Conservation (phyloP, 2,113 vertebrate species). For the Planiliza haematocheilus region DNA sequence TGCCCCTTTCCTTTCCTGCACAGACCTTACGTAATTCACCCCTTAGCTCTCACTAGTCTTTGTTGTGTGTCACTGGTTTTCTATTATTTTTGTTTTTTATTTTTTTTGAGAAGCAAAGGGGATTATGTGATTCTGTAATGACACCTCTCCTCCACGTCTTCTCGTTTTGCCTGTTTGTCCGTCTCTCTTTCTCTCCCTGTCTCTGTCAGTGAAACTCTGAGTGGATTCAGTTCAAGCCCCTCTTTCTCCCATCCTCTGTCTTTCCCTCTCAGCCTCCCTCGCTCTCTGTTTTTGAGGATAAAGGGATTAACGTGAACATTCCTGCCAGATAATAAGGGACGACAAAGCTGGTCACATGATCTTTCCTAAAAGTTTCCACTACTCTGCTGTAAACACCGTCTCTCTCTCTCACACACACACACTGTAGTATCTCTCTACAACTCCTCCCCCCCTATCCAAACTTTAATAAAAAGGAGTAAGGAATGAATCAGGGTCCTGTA, state of each 20-base stretch:
- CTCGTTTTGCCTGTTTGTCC: constrained; percentile 5
- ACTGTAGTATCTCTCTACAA: neutral
- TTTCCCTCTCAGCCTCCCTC: constrained; percentile 6
- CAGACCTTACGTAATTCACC: neutral
- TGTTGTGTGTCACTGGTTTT: constrained; percentile 2
- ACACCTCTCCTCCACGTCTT: neutral
- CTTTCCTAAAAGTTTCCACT: constrained; percentile 73
- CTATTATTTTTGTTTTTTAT: no score
- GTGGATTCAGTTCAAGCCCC: constrained; percentile 29
- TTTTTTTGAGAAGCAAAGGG: neutral
- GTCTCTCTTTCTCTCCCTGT: constrained; percentile 10
- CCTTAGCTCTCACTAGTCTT: neutral
- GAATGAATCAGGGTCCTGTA: neutral
- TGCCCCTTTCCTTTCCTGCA: neutral
- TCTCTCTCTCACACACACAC: constrained; percentile 24
- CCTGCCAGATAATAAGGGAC: constrained; percentile 74
- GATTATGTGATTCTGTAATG: constrained; percentile 19
- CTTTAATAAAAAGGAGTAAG: neutral
- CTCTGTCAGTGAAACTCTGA: constrained; percentile 31
- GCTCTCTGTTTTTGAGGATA: constrained; percentile 66
- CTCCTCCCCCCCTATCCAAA: neutral
- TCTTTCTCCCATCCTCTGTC: constrained; percentile 5
- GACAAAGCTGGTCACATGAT: constrained; percentile 77
- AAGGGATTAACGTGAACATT: constrained; percentile 79
- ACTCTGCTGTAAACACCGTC: constrained; percentile 63